These are phyloP conservation scores for Bufotes viridis DNA, from an alignment of 2,797 vertebrate genomes.

Conservation along the genomic window DNA sequence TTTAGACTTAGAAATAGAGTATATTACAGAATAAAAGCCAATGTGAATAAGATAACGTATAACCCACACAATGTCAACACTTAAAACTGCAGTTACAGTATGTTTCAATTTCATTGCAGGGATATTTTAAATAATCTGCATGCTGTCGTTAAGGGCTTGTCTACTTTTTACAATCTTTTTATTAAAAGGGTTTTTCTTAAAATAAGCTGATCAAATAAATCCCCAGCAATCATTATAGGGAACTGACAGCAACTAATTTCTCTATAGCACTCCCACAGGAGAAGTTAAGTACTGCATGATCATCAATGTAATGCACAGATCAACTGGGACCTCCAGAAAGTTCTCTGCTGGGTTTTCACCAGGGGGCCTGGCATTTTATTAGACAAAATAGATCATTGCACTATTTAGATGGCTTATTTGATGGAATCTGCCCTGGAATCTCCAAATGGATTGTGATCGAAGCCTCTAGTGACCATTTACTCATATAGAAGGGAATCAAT, in stretches of 20 bases:
- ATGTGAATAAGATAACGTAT: too few relatives aligned
- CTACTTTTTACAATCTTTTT: background rate
- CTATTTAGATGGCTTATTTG: too few relatives aligned
- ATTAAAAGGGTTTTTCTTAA: background rate
- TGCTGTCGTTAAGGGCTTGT: background rate
- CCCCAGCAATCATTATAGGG: background rate
- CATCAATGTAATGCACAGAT: background rate
- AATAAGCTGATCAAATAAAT: background rate
- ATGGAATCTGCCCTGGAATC: too few relatives aligned
- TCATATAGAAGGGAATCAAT: too few relatives aligned
- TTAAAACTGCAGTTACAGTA: background rate
- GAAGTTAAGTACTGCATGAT: background rate
- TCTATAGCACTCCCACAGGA: background rate
- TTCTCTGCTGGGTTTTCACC: background rate
- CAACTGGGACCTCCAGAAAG: background rate
- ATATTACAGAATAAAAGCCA: background rate
- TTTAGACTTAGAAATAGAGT: background rate
- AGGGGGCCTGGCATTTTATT: too few relatives aligned
- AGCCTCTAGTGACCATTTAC: too few relatives aligned
- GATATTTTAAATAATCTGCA: background rate
- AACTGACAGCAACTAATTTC: background rate
- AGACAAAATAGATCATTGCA: too few relatives aligned
- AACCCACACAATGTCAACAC: background rate
- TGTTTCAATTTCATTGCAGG: background rate
- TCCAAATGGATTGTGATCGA: too few relatives aligned